Evolutionary conservation across 2,113 vertebrate genomes (phyloP).

Genomic region (Heptranchias perlo): DNA sequence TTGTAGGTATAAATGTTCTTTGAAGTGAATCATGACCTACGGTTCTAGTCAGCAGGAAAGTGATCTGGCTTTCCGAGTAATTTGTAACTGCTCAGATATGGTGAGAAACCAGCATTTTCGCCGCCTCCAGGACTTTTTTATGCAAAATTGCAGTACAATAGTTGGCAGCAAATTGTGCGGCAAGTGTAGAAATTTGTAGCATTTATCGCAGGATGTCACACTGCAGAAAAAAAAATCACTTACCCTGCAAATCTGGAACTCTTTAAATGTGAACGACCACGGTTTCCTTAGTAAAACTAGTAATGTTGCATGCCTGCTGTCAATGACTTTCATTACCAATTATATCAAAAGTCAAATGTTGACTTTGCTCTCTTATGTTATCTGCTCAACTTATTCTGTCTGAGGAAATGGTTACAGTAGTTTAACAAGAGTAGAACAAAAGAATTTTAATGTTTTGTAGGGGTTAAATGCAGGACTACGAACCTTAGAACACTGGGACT

Average conservation of each 20-base stretch:
- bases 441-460: background rate
- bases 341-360: conserved; percentile 1
- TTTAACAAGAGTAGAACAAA: background rate
- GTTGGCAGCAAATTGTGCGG: too few species aligned
- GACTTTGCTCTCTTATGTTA: background rate
- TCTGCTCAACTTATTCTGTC: background rate
- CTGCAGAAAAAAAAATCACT: background rate
- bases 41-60: background rate
- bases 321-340: background rate
- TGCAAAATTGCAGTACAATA: background rate
- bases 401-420: background rate
- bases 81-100: background rate
- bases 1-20: background rate
- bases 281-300: background rate
- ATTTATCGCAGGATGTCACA: background rate
- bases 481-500: background rate
- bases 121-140: background rate
- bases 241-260: background rate
- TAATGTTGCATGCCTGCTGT: background rate
- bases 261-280: background rate
- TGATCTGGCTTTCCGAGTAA: background rate
- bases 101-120: background rate
- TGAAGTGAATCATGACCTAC: background rate
- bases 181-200: background rate
- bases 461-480: background rate